Evolutionary conservation across 2,797 vertebrate genomes (phyloP).

Genomic region (Gambelia wislizenii): DNA sequence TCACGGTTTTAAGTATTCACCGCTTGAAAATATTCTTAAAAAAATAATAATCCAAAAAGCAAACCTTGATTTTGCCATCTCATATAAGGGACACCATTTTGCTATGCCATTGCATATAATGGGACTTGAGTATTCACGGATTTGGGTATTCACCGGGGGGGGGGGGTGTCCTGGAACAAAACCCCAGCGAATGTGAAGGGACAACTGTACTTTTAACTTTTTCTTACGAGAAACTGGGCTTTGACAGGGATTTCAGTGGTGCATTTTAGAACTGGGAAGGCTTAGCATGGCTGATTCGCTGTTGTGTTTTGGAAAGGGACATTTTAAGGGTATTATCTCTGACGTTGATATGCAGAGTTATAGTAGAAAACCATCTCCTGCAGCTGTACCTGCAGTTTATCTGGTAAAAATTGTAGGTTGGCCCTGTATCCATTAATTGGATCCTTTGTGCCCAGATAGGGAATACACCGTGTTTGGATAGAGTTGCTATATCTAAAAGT

Average conservation of each 20-base stretch:
- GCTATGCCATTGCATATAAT: no score
- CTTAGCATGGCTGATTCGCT: not conserved
- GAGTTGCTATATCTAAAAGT: not conserved
- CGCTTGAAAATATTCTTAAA: no score
- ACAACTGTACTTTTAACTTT: not conserved
- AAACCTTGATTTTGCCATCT: no score
- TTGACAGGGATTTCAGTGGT: not conserved
- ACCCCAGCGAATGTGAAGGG: no score
- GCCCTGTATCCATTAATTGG: not conserved
- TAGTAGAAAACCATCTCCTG: not conserved
- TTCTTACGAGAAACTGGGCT: no score
- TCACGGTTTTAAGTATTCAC: no score
- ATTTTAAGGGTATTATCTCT: not conserved
- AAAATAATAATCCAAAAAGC: no score
- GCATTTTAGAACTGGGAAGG: not conserved
- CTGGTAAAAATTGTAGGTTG: not conserved
- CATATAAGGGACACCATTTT: no score
- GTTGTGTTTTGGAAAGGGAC: not conserved
- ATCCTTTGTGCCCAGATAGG: not conserved
- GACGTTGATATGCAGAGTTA: not conserved
- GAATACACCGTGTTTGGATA: rapidly evolving
- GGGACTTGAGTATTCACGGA: no score
- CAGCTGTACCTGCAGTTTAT: no score
- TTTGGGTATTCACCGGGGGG: no score
- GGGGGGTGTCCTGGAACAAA: no score